Evolutionary conservation across 2,797 vertebrate species (phyloP).

Genomic region (Siniperca scherzeri): DNA sequence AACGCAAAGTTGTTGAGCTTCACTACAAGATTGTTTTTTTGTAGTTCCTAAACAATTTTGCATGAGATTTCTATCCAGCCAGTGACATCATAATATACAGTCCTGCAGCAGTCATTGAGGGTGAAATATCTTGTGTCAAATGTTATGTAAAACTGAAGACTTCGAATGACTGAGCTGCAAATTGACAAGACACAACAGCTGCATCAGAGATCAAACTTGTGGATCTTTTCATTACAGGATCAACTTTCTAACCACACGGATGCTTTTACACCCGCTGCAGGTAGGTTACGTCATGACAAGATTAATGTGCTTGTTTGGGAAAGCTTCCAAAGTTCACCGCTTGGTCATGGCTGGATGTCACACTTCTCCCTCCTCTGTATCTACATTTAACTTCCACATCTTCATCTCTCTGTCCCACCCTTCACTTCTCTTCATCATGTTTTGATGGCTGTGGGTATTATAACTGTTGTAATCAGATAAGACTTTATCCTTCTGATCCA

Average conservation of each 20-base stretch:
- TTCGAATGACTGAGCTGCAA: too few relatives aligned
- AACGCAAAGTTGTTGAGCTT: too few relatives aligned
- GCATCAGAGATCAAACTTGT: neutral
- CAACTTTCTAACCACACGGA: neutral
- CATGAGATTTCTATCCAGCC: too few relatives aligned
- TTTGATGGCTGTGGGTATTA: constrained; percentile 13
- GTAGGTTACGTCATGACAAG: neutral
- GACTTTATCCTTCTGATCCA: constrained; percentile 46
- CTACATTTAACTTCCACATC: neutral
- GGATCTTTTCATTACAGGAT: neutral
- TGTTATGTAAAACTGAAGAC: too few relatives aligned
- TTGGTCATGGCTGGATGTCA: neutral
- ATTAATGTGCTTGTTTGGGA: constrained; percentile 7
- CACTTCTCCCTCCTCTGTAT: neutral
- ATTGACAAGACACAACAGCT: neutral
- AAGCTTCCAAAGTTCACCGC: constrained; percentile 4
- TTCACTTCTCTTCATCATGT: neutral
- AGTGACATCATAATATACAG: too few relatives aligned
- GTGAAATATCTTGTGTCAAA: too few relatives aligned
- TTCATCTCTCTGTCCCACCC: neutral
- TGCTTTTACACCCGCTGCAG: neutral
- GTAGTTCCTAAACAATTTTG: too few relatives aligned
- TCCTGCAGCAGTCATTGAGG: too few relatives aligned
- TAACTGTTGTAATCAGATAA: constrained; percentile 42
- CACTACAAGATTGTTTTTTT: too few relatives aligned